Evolutionary conservation across 2,113 vertebrate genomes (phyloP).

Genomic region (Edolisoma coerulescens): DNA sequence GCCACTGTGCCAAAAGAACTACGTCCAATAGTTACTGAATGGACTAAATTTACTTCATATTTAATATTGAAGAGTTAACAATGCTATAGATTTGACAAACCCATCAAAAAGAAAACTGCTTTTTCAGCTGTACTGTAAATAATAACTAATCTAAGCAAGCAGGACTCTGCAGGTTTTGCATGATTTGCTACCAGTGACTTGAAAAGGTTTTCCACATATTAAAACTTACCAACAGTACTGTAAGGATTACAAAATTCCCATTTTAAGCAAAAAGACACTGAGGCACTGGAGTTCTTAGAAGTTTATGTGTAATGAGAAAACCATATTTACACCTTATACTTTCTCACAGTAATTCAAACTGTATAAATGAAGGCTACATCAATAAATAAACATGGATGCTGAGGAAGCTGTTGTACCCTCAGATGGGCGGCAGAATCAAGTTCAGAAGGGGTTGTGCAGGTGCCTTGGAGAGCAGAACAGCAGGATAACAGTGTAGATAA

Average conservation of each 20-base stretch:
- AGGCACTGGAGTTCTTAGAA: background rate
- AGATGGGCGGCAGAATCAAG: background rate
- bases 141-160: background rate
- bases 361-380: background rate
- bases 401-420: background rate
- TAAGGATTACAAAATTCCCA: background rate
- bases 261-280: background rate
- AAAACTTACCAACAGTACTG: background rate
- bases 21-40: background rate
- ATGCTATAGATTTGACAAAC: background rate
- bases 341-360: background rate
- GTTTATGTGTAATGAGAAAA: background rate
- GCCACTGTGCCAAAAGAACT: background rate
- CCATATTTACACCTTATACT: fast-evolving
- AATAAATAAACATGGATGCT: background rate
- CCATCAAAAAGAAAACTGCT: background rate
- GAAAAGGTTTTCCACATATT: background rate
- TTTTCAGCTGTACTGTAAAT: background rate
- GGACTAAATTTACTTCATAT: background rate
- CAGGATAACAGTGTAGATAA: background rate
- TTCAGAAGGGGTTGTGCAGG: background rate
- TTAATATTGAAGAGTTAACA: background rate
- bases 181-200: background rate
- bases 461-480: background rate
- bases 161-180: background rate